Evolutionary conservation across 2,797 vertebrate genomes (phyloP).

Genomic region (Poecile montanus): DNA sequence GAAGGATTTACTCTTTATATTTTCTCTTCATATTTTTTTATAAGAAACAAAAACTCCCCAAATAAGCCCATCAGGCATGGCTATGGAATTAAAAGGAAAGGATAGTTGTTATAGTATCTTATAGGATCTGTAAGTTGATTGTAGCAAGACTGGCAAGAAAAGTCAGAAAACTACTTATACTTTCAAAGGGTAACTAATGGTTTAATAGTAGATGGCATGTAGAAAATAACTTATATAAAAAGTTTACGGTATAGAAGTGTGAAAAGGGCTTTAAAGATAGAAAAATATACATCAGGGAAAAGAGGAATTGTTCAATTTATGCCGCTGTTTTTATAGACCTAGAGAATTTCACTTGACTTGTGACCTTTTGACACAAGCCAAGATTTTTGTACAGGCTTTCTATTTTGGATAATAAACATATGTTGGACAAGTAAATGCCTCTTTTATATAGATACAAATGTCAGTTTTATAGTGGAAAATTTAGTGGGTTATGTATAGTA

Average conservation of each 20-base stretch:
- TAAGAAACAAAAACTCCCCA: neutral
- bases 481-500: neutral
- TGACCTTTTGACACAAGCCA: neutral
- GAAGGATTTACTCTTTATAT: constrained; percentile 16
- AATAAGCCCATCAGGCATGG: neutral
- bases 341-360: neutral
- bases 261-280: neutral
- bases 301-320: neutral
- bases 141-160: neutral
- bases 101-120: neutral
- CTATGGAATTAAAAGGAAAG: neutral
- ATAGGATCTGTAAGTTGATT: neutral
- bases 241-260: neutral
- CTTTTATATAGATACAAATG: neutral
- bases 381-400: neutral
- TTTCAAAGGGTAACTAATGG: neutral
- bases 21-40: neutral
- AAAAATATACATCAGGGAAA: neutral
- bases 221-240: neutral
- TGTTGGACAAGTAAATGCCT: neutral
- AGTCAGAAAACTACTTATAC: neutral
- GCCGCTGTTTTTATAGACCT: neutral
- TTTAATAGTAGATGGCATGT: neutral
- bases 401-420: neutral
- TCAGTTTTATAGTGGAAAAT: neutral